Base-by-base conservation (phyloP, 2,113 vertebrate species). In the Python bivittatus region DNA sequence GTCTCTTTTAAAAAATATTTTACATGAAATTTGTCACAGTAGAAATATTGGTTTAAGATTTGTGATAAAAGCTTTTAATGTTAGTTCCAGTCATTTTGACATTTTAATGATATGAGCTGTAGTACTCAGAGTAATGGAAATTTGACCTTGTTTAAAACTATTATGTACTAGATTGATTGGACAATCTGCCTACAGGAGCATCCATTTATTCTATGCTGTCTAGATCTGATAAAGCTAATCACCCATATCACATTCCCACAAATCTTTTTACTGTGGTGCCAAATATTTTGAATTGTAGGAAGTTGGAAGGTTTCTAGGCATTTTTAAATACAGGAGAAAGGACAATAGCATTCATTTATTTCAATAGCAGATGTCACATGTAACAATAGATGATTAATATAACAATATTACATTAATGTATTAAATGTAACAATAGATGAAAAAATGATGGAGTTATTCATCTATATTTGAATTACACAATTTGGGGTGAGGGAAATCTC, bases 281-380 rank as follows among this genome's bases (percentile, higher is more conserved):
- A 95, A 90, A 95, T 97, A 94, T 84, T 96, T 96, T 95, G 84
- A 91, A 84, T 94, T 64, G 89, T 94, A 52, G 92, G 93, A 95
- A 96, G 68, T 6, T 95, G 84, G 94, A 94, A 96, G 92, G 93
- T 90, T 95, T 96, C 96, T 96, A 92, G 88, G 91, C 89, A 93
- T 95, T 93, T 93, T 96, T 91, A 91, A 87, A 91, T 93, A 86
- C 89, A 92, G 88, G 92, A 93, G 85, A 85, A 88, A 88, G 90
- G 91, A 90, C 58, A 94, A 60, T 94, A 86, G 95, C 94, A 91
- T 25, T n/a, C 79, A 86, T 13, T 90, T 91, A 88, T 58, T 90
- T 93, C 64, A 93, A 86, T 22, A 48, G 48, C 15, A 64, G 72
- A 56, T 88, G 3, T 2, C 64, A 22, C 56, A 33, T 57, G 54